A percentile compares a stretch with the other conserved stretches of the same genome.
phyloP scores from a whole-genome alignment of 2,888 invertebrate species.

The Encarsia formosa region DNA sequence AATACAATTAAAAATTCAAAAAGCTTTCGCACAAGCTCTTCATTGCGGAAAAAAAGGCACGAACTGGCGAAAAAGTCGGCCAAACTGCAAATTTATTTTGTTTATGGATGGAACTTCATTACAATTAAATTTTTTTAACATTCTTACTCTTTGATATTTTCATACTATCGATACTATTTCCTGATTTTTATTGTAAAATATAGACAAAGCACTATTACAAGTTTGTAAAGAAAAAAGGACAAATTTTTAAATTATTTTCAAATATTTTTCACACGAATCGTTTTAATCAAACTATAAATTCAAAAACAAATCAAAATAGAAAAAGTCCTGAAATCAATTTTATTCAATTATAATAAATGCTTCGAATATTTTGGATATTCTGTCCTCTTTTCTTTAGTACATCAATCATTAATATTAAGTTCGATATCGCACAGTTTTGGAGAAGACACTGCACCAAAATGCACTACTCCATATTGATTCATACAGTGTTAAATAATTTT shows the following conservation, averaged over 20 bases:
- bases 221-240: slow-evolving; percentile 24
- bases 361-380: too few relatives aligned
- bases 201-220: slow-evolving; percentile 30
- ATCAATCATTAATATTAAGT: slow-evolving; percentile 19
- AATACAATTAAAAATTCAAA: slow-evolving; percentile 18
- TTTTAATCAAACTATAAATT: background rate
- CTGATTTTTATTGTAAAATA: slow-evolving; percentile 32
- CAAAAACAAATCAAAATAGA: background rate
- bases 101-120: slow-evolving; percentile 51
- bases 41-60: slow-evolving; percentile 51
- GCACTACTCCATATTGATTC: slow-evolving; percentile 17
- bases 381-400: slow-evolving; percentile 27
- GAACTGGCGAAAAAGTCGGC: slow-evolving; percentile 52
- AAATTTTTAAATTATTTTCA: slow-evolving; percentile 16
- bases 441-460: slow-evolving; percentile 46
- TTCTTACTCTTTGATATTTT: slow-evolving; percentile 21
- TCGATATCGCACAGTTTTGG: slow-evolving; percentile 29
- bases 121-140: slow-evolving; percentile 49
- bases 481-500: too few relatives aligned
- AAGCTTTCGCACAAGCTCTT: slow-evolving; percentile 36
- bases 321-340: too few relatives aligned
- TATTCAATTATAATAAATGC: too few relatives aligned
- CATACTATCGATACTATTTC: slow-evolving; percentile 30
- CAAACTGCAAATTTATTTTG: slow-evolving; percentile 46
- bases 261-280: slow-evolving; percentile 7